Conservation (phyloP, 2,888 invertebrate species). For the Parnassius mnemosyne region DNA sequence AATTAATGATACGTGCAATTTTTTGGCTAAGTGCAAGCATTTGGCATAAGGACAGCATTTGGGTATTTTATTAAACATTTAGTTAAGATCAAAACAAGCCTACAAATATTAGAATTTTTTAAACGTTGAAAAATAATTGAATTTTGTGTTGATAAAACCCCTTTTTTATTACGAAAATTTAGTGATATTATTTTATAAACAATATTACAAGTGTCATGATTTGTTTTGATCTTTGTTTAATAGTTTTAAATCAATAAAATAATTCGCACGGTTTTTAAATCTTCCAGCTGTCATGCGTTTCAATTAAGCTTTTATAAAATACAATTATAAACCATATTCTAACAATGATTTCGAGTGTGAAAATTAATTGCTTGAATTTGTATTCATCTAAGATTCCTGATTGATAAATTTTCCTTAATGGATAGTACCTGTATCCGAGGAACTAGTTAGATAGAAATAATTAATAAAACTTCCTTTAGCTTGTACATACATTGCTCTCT, state of each 20-base stretch:
- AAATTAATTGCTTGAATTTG: slow-evolving; percentile 53
- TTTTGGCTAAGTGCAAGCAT: neutral
- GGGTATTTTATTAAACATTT: slow-evolving; percentile 1
- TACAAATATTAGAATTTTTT: too few relatives aligned
- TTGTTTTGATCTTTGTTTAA: slow-evolving; percentile 21
- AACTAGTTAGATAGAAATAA: slow-evolving; percentile 33
- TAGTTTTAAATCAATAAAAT: too few relatives aligned
- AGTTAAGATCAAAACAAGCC: slow-evolving; percentile 18
- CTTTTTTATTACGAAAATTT: too few relatives aligned
- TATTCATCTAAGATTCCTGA: slow-evolving; percentile 49
- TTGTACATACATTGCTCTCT: slow-evolving; percentile 61
- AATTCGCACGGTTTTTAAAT: slow-evolving; percentile 22
- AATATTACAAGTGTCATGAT: neutral
- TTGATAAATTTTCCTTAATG: slow-evolving; percentile 53
- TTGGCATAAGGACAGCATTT: neutral
- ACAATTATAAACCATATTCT: slow-evolving; percentile 22
- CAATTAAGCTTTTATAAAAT: slow-evolving; percentile 20
- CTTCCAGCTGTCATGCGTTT: slow-evolving; percentile 23
- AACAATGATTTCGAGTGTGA: slow-evolving; percentile 42
- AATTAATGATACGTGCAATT: slow-evolving; percentile 11
- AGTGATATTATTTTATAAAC: neutral
- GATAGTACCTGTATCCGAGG: slow-evolving; percentile 19
- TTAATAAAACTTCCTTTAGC: slow-evolving; percentile 39
- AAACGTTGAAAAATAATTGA: too few relatives aligned
- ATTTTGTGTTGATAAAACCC: too few relatives aligned